Conservation (phyloP, 2,888 invertebrate species). For the Cheilosia vulpina region DNA sequence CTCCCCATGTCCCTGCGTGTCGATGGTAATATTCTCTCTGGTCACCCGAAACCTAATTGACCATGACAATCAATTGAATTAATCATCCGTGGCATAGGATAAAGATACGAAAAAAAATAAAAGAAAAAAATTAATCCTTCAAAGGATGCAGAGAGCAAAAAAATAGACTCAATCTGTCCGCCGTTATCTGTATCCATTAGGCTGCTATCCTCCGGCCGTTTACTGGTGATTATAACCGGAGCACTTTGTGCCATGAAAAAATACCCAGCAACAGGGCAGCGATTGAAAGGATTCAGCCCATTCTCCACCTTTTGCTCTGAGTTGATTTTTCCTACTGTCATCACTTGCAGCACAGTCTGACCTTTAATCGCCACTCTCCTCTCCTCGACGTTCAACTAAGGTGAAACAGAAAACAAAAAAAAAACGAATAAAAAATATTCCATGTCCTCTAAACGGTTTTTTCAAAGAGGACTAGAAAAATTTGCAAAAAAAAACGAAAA, state of each 20-base stretch:
- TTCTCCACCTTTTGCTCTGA: conserved; percentile 16
- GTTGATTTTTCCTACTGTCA: conserved; percentile 22
- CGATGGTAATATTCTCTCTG: conserved; percentile 25
- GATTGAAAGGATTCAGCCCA: conserved; percentile 49
- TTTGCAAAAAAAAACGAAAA: conserved; percentile 1
- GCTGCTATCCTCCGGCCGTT: conserved; percentile 55
- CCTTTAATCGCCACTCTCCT: conserved; percentile 37
- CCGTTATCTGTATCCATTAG: conserved; percentile 65
- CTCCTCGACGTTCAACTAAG: background rate
- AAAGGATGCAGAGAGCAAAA: conserved; percentile 4
- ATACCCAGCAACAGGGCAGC: conserved; percentile 40
- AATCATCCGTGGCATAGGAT: conserved; percentile 19
- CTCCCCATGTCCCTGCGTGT: background rate
- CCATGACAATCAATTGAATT: conserved; percentile 66
- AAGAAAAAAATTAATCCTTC: conserved; percentile 11
- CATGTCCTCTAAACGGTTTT: conserved; percentile 34
- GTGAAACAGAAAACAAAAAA: conserved; percentile 11
- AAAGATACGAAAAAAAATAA: background rate
- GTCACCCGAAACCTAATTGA: conserved; percentile 64
- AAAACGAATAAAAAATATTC: background rate
- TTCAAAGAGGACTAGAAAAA: conserved; percentile 2
- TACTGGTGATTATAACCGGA: conserved; percentile 46
- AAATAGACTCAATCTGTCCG: conserved; percentile 60
- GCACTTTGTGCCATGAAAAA: conserved; percentile 31
- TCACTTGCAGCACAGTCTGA: conserved; percentile 37